Percentiles rank a stretch among this genome's conserved stretches.
Conservation (phyloP, 2,113 vertebrate species). For the Rhabdomys dilectus region DNA sequence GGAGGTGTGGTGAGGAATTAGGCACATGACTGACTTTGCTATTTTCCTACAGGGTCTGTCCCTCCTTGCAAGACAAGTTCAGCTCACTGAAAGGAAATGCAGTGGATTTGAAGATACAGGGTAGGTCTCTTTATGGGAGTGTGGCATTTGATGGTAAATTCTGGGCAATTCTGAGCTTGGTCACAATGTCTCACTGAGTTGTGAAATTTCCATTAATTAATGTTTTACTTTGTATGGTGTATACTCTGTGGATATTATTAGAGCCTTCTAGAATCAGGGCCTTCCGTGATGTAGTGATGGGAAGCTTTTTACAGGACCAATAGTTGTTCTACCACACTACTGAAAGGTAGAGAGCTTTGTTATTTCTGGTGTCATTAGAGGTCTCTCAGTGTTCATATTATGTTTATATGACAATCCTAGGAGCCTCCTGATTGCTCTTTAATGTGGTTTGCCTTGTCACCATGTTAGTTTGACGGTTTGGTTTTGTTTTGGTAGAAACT, state of each 20-base stretch:
- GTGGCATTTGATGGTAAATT: neutral
- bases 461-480: neutral
- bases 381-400: neutral
- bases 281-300: neutral
- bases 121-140: conserved; percentile 76
- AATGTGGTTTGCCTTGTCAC: neutral
- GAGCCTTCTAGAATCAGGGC: neutral
- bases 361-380: neutral
- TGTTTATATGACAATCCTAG: neutral
- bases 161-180: neutral
- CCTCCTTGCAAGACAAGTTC: conserved; percentile 75
- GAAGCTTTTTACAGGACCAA: neutral
- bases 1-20: neutral
- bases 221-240: neutral
- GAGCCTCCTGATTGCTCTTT: neutral
- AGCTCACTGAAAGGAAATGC: conserved; percentile 75
- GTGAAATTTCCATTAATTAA: neutral
- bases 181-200: neutral
- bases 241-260: neutral
- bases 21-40: conserved; percentile 61
- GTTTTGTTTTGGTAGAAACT: conserved; percentile 25
- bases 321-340: neutral
- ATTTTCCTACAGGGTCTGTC: conserved; percentile 74
- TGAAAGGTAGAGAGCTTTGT: neutral
- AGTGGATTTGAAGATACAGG: conserved; percentile 84